Conservation (phyloP, 2,113 vertebrate species). For the Fregetta grallaria region DNA sequence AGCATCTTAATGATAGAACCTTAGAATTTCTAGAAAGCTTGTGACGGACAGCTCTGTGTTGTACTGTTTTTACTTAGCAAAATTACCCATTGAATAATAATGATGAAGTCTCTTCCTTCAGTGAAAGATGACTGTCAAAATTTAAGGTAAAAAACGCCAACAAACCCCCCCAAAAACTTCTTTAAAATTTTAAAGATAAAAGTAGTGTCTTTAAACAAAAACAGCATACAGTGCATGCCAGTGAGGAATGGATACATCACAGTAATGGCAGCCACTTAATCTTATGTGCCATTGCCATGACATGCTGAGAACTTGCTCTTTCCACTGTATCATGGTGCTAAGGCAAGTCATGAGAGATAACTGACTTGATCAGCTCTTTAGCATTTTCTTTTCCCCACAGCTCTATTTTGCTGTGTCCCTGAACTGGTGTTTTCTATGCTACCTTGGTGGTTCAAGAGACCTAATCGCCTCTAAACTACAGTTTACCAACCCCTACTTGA, state of each 20-base stretch:
- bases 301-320: neutral
- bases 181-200: neutral
- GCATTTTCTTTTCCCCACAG: neutral
- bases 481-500: neutral
- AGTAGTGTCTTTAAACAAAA: neutral
- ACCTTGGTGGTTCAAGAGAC: neutral
- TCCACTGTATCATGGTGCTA: neutral
- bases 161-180: neutral
- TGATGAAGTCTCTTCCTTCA: neutral
- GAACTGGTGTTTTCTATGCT: neutral
- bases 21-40: neutral
- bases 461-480: neutral
- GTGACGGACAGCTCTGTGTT: neutral
- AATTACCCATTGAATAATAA: neutral
- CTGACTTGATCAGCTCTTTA: neutral
- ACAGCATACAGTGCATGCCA: fast-evolving
- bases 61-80: neutral
- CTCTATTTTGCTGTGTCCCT: neutral
- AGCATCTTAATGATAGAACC: neutral
- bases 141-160: neutral
- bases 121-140: neutral
- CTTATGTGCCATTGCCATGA: neutral
- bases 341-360: neutral
- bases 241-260: neutral
- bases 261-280: neutral